Evolutionary conservation across 1,140 invertebrate genomes (phyloP).

Genomic region (Sarcophaga peregrina): DNA sequence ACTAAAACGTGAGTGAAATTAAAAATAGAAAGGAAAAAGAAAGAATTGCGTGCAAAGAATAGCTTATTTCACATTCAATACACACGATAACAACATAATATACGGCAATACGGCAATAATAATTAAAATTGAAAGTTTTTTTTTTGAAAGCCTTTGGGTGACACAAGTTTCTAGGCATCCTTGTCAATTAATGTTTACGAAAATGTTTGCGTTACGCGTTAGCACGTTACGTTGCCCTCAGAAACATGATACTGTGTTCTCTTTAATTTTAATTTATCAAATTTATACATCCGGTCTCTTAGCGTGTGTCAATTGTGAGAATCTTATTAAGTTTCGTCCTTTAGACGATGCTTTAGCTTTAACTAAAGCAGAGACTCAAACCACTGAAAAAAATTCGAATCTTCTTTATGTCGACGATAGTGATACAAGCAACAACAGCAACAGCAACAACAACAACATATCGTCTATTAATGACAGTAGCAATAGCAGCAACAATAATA

Average conservation of each 20-base stretch:
- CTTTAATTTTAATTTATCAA: neutral
- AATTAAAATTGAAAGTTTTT: too few relatives aligned
- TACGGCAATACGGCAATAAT: too few relatives aligned
- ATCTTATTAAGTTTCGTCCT: neutral
- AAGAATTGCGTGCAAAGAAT: neutral
- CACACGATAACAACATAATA: too few relatives aligned
- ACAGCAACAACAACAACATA: constrained; percentile 5
- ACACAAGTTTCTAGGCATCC: too few relatives aligned
- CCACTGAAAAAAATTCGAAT: neutral
- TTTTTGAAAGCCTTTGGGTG: too few relatives aligned
- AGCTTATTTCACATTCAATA: too few relatives aligned
- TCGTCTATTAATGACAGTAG: constrained; percentile 11
- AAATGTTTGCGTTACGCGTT: neutral
- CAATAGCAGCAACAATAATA: neutral
- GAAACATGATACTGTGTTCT: neutral
- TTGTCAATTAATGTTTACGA: neutral
- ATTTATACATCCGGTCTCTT: neutral
- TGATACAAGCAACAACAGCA: neutral
- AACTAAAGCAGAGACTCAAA: neutral
- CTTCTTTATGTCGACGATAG: neutral
- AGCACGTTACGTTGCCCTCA: neutral
- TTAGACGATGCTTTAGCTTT: neutral
- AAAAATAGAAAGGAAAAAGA: neutral
- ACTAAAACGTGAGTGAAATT: neutral
- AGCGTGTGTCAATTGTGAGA: constrained; percentile 5